Conservation (phyloP, 2,888 invertebrate species). For the Panzeria rudis region DNA sequence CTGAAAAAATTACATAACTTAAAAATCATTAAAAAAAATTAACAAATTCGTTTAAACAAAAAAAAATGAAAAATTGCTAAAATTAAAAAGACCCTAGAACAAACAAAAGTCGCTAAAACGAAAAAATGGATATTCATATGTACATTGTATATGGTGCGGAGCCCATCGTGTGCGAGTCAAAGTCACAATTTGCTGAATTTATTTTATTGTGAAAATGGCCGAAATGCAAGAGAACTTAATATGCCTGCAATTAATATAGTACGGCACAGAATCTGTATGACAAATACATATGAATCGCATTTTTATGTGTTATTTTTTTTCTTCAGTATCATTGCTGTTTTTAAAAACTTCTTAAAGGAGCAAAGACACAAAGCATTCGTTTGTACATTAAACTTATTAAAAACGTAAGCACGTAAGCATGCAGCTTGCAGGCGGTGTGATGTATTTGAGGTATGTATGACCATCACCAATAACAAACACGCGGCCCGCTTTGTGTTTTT, state of each 20-base stretch:
- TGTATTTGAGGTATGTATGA: constrained; percentile 76
- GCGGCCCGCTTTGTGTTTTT: constrained; percentile 71
- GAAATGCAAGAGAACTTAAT: constrained; percentile 1
- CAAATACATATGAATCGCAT: constrained; percentile 36
- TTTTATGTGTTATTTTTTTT: constrained; percentile 12
- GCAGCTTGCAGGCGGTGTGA: constrained; percentile 67
- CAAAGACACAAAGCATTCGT: constrained; percentile 35
- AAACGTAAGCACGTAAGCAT: constrained; percentile 67
- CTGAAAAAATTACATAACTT: no score
- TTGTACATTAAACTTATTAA: constrained; percentile 54
- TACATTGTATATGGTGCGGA: no score
- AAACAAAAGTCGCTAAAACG: no score
- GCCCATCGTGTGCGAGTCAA: no score
- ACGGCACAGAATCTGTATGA: constrained; percentile 41
- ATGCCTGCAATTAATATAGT: not conserved
- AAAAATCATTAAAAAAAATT: no score
- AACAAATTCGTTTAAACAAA: no score
- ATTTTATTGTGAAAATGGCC: not conserved
- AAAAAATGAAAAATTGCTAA: no score
- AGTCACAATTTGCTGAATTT: no score
- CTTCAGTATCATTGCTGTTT: constrained; percentile 21
- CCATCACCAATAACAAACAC: constrained; percentile 77
- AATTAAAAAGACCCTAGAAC: no score
- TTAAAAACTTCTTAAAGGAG: constrained; percentile 18
- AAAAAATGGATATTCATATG: no score